Evolutionary conservation across 2,888 invertebrate genomes (phyloP), one percentile per base, ranked within the genome.

Genomic region (Embidobia sp.): DNA sequence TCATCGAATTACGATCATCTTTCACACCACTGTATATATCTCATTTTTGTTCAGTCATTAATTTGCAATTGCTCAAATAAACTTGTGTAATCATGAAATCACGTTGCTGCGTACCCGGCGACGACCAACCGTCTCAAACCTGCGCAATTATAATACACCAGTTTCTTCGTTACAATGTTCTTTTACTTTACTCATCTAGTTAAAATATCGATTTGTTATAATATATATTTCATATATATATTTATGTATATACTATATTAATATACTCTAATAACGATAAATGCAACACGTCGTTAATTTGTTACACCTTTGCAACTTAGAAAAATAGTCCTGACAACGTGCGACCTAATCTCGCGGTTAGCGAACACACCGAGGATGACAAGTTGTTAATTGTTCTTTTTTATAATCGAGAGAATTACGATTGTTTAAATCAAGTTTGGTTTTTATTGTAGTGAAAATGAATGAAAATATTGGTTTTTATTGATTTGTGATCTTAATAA

Each of bases 181-280:
- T 31, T 70, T 33, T 59, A 31, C 11, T 81, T 84, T 84, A 83
- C 78, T 84, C 74, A 76, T 80, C 85, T 87, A 87, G 80, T 85
- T 86, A 88, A 88, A 88, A 87, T 89, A 88, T 87, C 81, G 80
- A 85, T 87, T 85, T 87, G 82, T 83, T 69, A 69, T 70, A 66
- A 63, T 74, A 66, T 69, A 48, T 74, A 61, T 73, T 49, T 27
- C 6, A 4, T 57, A 67, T 51, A 72, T 72, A 70, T 70, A 70
- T 79, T 67, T 75, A 70, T 73, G 66, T 67, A 76, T 80, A 80
- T 81, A 80, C 79, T 80, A 85, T 85, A 84, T 83, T 81, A 84
- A 86, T 86, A 88, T 85, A 88, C 86, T 88, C 87, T 89, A 88
- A 85, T 88, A 88, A 89, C 88, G 88, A 87, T 86, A 89, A 77